These are phyloP conservation scores for Micropoecilia bifurca DNA, from an alignment of 2,797 vertebrate genomes.

Conservation along the genomic window DNA sequence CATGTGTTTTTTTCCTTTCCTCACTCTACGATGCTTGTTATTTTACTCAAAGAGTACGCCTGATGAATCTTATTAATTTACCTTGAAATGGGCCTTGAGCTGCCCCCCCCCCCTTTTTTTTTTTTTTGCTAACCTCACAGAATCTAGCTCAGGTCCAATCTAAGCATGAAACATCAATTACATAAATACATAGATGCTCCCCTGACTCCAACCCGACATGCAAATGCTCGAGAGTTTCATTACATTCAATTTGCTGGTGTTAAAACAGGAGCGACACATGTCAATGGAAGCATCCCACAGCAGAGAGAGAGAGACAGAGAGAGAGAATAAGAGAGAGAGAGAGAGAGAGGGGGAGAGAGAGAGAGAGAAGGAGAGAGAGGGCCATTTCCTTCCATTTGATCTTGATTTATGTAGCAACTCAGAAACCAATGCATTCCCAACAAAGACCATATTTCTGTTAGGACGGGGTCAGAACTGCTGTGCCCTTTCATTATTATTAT, in stretches of 20 bases:
- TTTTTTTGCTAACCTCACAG: constrained; percentile 34
- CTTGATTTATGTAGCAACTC: constrained; percentile 49
- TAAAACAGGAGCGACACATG: constrained; percentile 32
- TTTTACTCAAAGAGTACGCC: constrained; percentile 17
- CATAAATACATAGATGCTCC: constrained; percentile 35
- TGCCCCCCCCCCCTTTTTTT: constrained; percentile 33
- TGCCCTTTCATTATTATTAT: constrained; percentile 22
- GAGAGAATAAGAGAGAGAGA: constrained; percentile 8
- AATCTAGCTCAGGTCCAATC: constrained; percentile 41
- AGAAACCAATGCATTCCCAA: constrained; percentile 38
- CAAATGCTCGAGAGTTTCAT: constrained; percentile 34
- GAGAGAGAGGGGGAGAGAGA: constrained; percentile 14
- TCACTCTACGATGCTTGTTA: constrained; percentile 23
- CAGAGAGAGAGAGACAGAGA: constrained; percentile 13
- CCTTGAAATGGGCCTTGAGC: constrained; percentile 36
- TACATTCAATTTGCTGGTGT: constrained; percentile 13
- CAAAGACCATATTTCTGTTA: constrained; percentile 34
- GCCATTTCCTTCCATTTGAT: constrained; percentile 38
- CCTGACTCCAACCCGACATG: constrained; percentile 2
- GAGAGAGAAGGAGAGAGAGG: constrained; percentile 12
- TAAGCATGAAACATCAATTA: constrained; percentile 50
- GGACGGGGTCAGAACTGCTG: constrained; percentile 34
- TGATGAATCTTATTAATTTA: constrained; percentile 50
- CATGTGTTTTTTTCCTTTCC: constrained; percentile 11
- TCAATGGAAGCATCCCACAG: constrained; percentile 21